Conservation (phyloP, 2,113 vertebrate species). For the Galeopterus variegatus region DNA sequence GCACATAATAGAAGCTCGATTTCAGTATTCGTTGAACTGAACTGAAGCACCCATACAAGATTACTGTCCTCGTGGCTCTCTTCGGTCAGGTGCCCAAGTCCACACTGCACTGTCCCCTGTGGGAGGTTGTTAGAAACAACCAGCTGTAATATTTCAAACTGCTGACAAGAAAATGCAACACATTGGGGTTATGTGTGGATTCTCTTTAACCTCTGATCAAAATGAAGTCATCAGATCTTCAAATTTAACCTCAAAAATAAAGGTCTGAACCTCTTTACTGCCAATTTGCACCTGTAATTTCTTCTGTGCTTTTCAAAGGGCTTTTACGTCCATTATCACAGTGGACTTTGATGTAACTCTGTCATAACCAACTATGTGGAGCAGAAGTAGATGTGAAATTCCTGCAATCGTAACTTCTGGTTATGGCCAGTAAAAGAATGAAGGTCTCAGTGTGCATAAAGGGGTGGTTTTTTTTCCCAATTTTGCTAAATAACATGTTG, state of each 20-base stretch:
- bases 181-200: not conserved
- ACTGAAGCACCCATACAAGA: not conserved
- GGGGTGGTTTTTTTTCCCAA: not conserved
- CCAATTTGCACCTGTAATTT: slow-evolving; percentile 60
- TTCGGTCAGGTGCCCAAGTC: not conserved
- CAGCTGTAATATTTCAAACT: not conserved
- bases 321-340: not conserved
- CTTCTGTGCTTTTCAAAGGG: slow-evolving; percentile 33
- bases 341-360: slow-evolving; percentile 55
- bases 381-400: slow-evolving; percentile 23
- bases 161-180: not conserved
- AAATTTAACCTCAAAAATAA: not conserved
- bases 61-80: not conserved
- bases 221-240: slow-evolving; percentile 14
- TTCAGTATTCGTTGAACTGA: slow-evolving; percentile 1
- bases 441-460: not conserved
- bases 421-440: not conserved
- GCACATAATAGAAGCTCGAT: not conserved
- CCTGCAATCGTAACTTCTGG: not conserved
- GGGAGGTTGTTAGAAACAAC: slow-evolving; percentile 24
- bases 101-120: not conserved
- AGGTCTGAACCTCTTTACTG: slow-evolving; percentile 7
- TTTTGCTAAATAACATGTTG: not conserved
- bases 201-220: slow-evolving; percentile 49
- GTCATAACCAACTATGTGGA: not conserved